A percentile compares a stretch with the other conserved stretches of the same genome.
phyloP scores from a whole-genome alignment of 2,797 vertebrate species.

The Cryptoblepharus egeriae region DNA sequence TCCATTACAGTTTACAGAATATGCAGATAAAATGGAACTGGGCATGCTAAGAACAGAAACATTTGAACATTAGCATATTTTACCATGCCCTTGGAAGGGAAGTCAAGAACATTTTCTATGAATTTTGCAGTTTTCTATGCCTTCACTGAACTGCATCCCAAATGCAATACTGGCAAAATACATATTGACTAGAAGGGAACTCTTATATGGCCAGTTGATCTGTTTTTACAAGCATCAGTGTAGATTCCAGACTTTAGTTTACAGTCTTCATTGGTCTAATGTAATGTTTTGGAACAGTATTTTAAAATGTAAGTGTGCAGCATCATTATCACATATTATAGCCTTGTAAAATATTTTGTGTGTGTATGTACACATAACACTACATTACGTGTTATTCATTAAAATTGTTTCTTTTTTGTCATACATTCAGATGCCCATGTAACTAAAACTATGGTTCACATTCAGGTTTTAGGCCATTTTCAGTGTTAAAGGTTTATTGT shows the following conservation, averaged over 20 bases:
- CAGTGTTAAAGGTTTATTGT: neutral
- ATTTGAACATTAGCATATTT: neutral
- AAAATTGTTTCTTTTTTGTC: constrained; percentile 15
- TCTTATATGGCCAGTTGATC: neutral
- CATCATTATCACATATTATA: neutral
- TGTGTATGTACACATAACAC: neutral
- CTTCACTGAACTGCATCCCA: neutral
- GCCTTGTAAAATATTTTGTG: constrained; percentile 7
- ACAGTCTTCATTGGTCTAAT: no score
- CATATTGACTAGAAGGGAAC: constrained; percentile 10
- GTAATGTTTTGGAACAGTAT: neutral
- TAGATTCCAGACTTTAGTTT: neutral
- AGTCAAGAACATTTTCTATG: neutral
- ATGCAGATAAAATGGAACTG: neutral
- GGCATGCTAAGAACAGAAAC: neutral
- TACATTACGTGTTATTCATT: constrained; percentile 16
- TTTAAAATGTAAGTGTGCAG: constrained; percentile 4
- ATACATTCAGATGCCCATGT: neutral
- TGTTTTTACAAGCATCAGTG: constrained; percentile 4
- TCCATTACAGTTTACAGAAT: neutral
- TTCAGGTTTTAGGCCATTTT: neutral
- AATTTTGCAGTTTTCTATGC: no score
- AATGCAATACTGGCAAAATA: neutral
- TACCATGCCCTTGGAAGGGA: neutral
- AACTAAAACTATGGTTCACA: constrained; percentile 6